These are phyloP conservation scores for Tipula helvola DNA, from an alignment of 2,888 invertebrate species.

Conservation along the genomic window DNA sequence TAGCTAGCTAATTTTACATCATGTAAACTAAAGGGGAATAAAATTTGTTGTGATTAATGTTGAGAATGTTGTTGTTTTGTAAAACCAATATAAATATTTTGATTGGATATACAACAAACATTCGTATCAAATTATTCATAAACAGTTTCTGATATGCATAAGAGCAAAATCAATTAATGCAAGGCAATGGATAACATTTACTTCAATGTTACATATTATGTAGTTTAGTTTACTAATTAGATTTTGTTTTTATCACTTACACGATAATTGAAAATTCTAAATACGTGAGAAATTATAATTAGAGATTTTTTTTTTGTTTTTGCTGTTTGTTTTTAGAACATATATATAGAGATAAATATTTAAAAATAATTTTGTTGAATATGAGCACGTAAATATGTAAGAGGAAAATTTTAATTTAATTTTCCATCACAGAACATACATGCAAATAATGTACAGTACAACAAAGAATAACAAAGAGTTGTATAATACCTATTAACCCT, in stretches of 20 bases:
- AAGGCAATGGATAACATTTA: not conserved
- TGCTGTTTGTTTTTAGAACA: not conserved
- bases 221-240: not conserved
- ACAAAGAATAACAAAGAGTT: not conserved
- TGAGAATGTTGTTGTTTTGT: not conserved
- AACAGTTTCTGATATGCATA: too few relatives aligned
- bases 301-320: not conserved
- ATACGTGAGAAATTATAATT: not conserved
- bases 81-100: not conserved
- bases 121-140: not conserved
- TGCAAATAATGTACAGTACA: not conserved
- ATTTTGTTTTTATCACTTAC: not conserved
- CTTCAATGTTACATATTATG: not conserved
- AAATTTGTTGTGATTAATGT: not conserved
- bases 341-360: not conserved
- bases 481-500: not conserved
- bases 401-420: not conserved
- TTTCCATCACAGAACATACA: not conserved
- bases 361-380: not conserved
- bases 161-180: not conserved
- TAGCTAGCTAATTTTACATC: not conserved
- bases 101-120: not conserved
- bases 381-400: not conserved
- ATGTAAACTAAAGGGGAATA: not conserved
- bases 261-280: not conserved